Evolutionary conservation across 2,888 invertebrate genomes (phyloP), one percentile per base, ranked within the genome.

Genomic region (Drosophila vallismaia): DNA sequence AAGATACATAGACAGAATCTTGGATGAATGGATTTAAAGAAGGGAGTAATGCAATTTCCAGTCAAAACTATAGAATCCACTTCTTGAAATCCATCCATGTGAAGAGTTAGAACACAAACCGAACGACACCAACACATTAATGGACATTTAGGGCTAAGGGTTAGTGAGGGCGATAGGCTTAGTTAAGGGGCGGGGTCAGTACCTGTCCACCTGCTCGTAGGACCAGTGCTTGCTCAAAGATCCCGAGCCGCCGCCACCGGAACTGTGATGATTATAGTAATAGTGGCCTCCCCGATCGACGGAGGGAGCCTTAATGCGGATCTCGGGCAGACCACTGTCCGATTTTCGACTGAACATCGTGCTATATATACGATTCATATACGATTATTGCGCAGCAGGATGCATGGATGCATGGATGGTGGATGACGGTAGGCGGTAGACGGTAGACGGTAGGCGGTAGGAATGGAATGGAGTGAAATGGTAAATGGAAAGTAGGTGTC

Each of bases 231-330:
- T 91, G 87, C 89, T 89, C 60, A 89, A 77, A 56, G 91, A 86
- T 64, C 87, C 89, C 71, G 90, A 88, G 66, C 89, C 89, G 92
- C 96, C 95, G 92, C 95, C 93, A 88, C 95, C 83, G 82, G 79
- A 76, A 66, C 69, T 66, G 40, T 86, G 74, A 54, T 82, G 76
- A 76, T 82, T 82, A 74, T 75, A 81, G 57, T 75, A 77, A 59
- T 79, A 62, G 49, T 82, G 79, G 24, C 72, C 76, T 51, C 75
- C 95, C 89, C 95, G 94, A 93, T 96, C 96, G 93, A 95, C 93
- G 92, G 96, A 96, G 87, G 96, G 95, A 91, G 95, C 95, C 93
- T 96, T 93, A 89, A 96, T 95, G 90, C 96, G 95, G 90, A 96
- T 96, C 93, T 95, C 95, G 78, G 96, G 96, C 83, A 95, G 94